These are phyloP conservation scores for Gryllus bimaculatus DNA, from an alignment of 1,140 invertebrate genomes.

Conservation along the genomic window DNA sequence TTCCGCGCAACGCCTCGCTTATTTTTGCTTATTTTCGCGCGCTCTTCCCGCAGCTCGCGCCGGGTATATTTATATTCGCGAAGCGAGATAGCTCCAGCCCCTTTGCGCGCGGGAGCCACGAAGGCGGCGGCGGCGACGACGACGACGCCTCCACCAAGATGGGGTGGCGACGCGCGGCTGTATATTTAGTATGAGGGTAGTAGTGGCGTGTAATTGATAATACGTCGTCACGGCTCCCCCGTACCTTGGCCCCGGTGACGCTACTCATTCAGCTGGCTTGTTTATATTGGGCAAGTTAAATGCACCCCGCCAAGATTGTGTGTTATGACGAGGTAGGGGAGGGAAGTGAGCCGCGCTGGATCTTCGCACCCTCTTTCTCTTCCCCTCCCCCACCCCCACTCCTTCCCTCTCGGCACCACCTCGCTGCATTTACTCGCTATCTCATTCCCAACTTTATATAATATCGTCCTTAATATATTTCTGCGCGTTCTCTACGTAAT, in stretches of 20 bases:
- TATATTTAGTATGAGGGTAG: not conserved
- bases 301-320: not conserved
- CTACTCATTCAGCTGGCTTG: not conserved
- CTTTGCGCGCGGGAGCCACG: no score
- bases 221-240: not conserved
- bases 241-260: not conserved
- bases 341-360: not conserved
- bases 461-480: not conserved
- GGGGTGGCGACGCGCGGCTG: not conserved
- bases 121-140: no score
- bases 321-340: conserved; percentile 3
- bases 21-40: no score
- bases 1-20: no score
- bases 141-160: no score
- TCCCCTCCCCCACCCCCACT: not conserved
- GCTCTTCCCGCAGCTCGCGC: no score
- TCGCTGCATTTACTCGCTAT: not conserved
- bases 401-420: not conserved
- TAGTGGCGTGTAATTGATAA: not conserved
- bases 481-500: not conserved
- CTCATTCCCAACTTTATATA: not conserved
- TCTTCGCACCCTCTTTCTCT: not conserved
- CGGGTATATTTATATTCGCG: no score
- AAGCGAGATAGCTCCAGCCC: no score
- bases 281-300: not conserved